Base-by-base conservation (phyloP, 2,113 vertebrate species). In the Vimba vimba region DNA sequence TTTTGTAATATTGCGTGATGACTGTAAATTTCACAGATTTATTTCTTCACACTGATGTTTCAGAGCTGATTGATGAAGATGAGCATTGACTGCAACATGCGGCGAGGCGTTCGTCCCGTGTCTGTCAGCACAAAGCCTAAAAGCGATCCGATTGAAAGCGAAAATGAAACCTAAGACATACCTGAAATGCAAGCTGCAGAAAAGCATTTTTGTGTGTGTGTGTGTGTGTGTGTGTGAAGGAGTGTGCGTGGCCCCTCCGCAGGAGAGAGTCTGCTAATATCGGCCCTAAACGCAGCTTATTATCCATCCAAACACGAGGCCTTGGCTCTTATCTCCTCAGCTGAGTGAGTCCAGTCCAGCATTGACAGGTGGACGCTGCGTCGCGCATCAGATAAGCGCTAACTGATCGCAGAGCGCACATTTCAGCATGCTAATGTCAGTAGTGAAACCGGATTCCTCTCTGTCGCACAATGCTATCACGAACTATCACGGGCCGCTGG, bases 371-470 rank as follows among this genome's bases (percentile, higher is more conserved):
- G 80, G 66, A 86, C 75, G 59, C 81, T 64, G 66, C 85, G 27
- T 30, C 47, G 77, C 43, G 15, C 74, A 83, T 83, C 87, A 88
- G 87, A 88, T 88, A 79, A 82, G 23, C 62, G 5, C 45, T 71
- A 79, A 81, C 60, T 64, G 59, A 84, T 82, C 64, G 55, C 39
- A 23, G 33, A 45, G 62, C 79, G 52, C 78, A 71, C 87, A 77
- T 78, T 19, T 55, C 33, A 84, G 36, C 43, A 87, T 90, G 88
- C 91, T 89, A 80, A 84, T 89, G 87, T 87, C 89, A 86, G 80
- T 84, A 62, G 50, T 87, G 89, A 92, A 92, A 94, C 90, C 89
- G 89, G 90, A 94, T 79, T 84, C 92, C 89, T 60, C 50, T 83
- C 85, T 21, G 66, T 11, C 55, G 85, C 84, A 84, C 87, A 86